Evolutionary conservation across 53 echinoderm and acorn worm species (phyloP).

Genomic region (Henricia sp.): DNA sequence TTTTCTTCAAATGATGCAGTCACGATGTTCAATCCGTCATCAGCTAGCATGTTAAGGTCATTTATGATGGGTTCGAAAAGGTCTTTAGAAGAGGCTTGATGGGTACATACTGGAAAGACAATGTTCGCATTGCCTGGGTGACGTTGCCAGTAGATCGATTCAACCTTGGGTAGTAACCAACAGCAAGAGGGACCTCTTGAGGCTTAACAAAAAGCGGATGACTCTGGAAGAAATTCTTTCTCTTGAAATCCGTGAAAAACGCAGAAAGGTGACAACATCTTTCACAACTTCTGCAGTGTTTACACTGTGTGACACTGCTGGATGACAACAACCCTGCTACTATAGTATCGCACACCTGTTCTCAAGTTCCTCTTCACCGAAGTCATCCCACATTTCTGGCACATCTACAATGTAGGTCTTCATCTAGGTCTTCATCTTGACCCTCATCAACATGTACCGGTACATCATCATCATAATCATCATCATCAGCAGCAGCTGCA

Average conservation of each 20-base stretch:
- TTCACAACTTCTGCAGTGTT: constrained; percentile 4
- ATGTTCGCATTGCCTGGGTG: neutral
- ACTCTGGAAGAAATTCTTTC: neutral
- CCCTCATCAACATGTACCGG: too few species aligned
- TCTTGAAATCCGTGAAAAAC: neutral
- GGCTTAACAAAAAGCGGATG: neutral
- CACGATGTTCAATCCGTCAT: constrained; percentile 25
- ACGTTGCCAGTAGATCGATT: neutral
- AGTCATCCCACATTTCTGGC: neutral
- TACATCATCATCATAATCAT: too few species aligned
- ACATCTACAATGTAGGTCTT: too few species aligned
- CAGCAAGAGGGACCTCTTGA: too few species aligned
- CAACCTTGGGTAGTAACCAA: neutral
- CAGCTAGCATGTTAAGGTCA: constrained; percentile 42
- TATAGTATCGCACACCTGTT: constrained; percentile 33
- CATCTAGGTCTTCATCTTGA: neutral
- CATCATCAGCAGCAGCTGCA: too few species aligned
- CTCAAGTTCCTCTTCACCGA: constrained; percentile 46
- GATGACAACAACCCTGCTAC: constrained; percentile 45
- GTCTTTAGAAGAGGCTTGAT: neutral
- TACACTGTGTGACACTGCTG: constrained; percentile 59
- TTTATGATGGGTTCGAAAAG: constrained; percentile 35
- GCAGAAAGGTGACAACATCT: constrained; percentile 49
- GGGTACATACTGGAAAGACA: neutral
- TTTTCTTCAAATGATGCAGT: constrained; percentile 31